Percentiles rank a stretch among this genome's conserved stretches.
Conservation (phyloP, 2,113 vertebrate species). For the Crotophaga sulcirostris region DNA sequence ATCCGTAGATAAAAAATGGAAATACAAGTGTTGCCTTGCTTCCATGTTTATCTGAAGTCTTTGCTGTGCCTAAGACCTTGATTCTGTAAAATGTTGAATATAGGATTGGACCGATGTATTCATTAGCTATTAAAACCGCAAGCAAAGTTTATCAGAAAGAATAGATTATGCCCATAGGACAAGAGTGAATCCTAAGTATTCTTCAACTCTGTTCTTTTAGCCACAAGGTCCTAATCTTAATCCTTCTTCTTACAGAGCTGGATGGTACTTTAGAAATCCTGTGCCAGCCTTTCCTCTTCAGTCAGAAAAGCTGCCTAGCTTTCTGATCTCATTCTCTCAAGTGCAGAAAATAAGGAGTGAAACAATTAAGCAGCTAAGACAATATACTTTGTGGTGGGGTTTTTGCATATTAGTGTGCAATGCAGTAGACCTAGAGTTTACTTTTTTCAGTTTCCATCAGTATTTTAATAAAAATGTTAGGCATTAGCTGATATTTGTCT, state of each 20-base stretch:
- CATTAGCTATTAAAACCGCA: not conserved
- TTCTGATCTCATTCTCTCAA: not conserved
- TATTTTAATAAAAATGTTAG: not conserved
- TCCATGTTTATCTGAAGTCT: not conserved
- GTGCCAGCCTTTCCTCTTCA: not conserved
- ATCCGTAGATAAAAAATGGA: not conserved
- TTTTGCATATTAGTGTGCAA: not conserved
- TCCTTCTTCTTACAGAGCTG: not conserved
- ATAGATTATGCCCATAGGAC: not conserved
- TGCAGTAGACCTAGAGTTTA: not conserved
- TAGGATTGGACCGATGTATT: not conserved
- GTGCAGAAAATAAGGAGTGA: not conserved
- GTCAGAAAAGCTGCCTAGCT: not conserved
- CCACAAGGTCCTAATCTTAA: not conserved
- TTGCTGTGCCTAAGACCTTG: not conserved
- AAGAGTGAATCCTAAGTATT: not conserved
- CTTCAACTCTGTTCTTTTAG: not conserved
- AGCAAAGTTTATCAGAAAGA: not conserved
- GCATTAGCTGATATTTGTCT: not conserved
- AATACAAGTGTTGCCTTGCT: not conserved
- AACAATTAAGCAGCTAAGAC: not conserved
- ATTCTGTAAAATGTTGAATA: not conserved
- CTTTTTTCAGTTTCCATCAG: not conserved
- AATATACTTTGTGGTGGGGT: not conserved
- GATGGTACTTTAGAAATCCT: not conserved